Conservation (phyloP, 1,140 invertebrate genomes). For the Mycetomoellerius zeteki region DNA sequence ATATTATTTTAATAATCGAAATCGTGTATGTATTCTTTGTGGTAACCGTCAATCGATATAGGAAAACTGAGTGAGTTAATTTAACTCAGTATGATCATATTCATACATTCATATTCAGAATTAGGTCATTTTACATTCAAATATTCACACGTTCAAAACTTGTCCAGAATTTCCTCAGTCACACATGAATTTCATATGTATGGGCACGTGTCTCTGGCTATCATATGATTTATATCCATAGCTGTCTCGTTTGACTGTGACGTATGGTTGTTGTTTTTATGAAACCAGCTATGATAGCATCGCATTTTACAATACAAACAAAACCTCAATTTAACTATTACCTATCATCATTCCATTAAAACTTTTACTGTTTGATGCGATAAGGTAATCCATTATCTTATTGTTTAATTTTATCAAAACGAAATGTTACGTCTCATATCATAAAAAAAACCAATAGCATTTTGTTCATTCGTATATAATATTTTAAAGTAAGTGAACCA, state of each 20-base stretch:
- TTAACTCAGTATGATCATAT: neutral
- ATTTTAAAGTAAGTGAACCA: constrained; percentile 17
- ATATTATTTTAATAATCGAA: neutral
- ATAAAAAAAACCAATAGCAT: neutral
- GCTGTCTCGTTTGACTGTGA: constrained; percentile 34
- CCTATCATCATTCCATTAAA: neutral
- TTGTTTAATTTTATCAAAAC: neutral
- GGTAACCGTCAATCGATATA: neutral
- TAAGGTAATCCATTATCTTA: neutral
- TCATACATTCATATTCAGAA: neutral
- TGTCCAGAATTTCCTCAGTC: neutral
- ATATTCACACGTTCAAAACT: constrained; percentile 24
- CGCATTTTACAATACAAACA: constrained; percentile 9
- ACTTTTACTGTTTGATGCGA: neutral
- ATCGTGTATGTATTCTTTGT: neutral
- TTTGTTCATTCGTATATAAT: neutral
- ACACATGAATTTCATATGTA: constrained; percentile 14
- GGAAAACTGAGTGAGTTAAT: neutral
- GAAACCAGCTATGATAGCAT: constrained; percentile 34
- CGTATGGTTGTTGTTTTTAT: constrained; percentile 29
- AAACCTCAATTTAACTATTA: constrained; percentile 26
- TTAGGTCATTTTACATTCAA: constrained; percentile 32
- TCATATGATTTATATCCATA: constrained; percentile 45
- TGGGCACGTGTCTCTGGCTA: constrained; percentile 18
- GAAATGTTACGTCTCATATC: neutral